These are phyloP conservation scores for Kryptopterus vitreolus DNA, from an alignment of 2,797 vertebrate species.

Conservation along the genomic window DNA sequence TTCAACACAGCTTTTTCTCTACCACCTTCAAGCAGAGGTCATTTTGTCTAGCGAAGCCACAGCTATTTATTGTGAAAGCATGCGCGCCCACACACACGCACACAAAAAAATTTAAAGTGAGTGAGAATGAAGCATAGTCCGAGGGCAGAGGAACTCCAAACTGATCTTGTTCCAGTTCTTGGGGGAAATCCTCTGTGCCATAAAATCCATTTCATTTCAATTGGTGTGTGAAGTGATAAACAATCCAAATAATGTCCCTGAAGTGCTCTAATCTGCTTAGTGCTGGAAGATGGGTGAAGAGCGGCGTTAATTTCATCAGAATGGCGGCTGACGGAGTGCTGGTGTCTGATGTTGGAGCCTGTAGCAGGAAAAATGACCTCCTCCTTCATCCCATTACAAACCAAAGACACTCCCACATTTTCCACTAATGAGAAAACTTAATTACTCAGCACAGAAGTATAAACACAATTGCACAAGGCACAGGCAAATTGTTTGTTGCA, in stretches of 20 bases:
- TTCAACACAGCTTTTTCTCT: constrained; percentile 8
- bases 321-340: constrained; percentile 62
- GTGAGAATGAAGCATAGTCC: background rate
- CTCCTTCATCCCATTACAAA: constrained; percentile 68
- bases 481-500: constrained; percentile 15
- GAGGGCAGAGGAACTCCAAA: constrained; percentile 28
- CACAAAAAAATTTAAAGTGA: background rate
- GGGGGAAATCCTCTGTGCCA: constrained; percentile 58
- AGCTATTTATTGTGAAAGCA: constrained; percentile 20
- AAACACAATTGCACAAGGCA: constrained; percentile 52
- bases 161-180: constrained; percentile 57
- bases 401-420: constrained; percentile 66
- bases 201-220: constrained; percentile 72
- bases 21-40: constrained; percentile 9
- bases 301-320: constrained; percentile 72
- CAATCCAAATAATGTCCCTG: constrained; percentile 71
- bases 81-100: background rate
- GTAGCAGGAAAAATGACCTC: constrained; percentile 59
- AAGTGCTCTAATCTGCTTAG: constrained; percentile 72
- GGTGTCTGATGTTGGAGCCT: constrained; percentile 64
- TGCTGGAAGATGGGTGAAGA: constrained; percentile 64
- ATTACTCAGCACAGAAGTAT: constrained; percentile 66
- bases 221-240: constrained; percentile 70
- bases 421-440: constrained; percentile 67
- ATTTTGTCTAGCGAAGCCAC: constrained; percentile 2